phyloP scores from a whole-genome alignment of 35 echinoderm and acorn worm species.

The Ptychodera flava region DNA sequence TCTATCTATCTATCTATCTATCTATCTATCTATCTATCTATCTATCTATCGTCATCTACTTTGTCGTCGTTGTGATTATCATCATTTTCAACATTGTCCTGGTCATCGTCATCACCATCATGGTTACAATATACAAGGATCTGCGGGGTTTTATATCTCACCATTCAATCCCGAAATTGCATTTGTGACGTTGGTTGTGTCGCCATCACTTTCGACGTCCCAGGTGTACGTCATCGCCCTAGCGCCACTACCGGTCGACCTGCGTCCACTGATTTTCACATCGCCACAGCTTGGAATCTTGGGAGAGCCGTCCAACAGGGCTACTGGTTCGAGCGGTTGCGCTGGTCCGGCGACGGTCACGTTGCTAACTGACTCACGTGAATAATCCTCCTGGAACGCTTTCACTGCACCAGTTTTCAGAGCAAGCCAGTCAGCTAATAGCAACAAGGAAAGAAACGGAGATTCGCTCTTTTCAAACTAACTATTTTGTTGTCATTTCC shows the following conservation, averaged over 20 bases:
- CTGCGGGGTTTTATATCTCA: too few relatives aligned
- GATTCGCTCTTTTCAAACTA: too few relatives aligned
- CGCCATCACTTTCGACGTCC: slow-evolving; percentile 49
- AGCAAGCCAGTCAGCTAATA: slow-evolving; percentile 41
- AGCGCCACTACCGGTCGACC: slow-evolving; percentile 72
- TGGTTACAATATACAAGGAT: too few relatives aligned
- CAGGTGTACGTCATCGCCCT: slow-evolving; percentile 56
- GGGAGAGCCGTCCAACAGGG: slow-evolving; percentile 54
- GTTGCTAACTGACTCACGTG: slow-evolving; percentile 19
- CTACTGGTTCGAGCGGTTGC: slow-evolving; percentile 40
- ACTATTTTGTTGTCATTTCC: too few relatives aligned
- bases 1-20: too few relatives aligned
- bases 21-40: too few relatives aligned
- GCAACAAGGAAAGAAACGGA: neutral
- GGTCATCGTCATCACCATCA: too few relatives aligned
- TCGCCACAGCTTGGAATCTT: slow-evolving; percentile 82
- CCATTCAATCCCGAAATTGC: too few relatives aligned
- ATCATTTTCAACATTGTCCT: too few relatives aligned
- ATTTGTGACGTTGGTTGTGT: slow-evolving; percentile 35
- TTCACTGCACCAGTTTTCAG: slow-evolving; percentile 46
- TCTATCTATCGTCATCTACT: too few relatives aligned
- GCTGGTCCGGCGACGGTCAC: slow-evolving; percentile 42
- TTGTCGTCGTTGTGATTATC: too few relatives aligned
- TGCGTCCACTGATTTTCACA: slow-evolving; percentile 53
- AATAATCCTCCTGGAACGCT: slow-evolving; percentile 58